These are phyloP conservation scores for Cynoglossus semilaevis DNA, from an alignment of 2,113 vertebrate genomes.

Conservation along the genomic window DNA sequence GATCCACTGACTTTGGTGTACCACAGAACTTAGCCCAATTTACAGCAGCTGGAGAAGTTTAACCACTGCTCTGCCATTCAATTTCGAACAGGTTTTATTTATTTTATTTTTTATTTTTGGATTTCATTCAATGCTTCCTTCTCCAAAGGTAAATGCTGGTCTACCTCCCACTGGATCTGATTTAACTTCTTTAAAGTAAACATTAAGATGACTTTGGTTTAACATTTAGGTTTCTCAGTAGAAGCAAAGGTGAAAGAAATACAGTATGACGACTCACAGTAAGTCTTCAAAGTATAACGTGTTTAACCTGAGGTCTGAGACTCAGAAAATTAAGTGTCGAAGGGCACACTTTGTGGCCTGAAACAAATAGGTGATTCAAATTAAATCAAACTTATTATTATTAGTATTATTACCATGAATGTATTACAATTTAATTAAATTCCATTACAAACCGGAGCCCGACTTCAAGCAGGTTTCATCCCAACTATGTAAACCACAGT, in stretches of 20 bases:
- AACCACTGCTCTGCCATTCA: neutral
- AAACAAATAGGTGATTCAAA: conserved; percentile 28
- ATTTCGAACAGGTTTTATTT: neutral
- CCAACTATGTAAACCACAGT: neutral
- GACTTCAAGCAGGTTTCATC: conserved; percentile 14
- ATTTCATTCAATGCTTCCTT: neutral
- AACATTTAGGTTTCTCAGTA: conserved; percentile 5
- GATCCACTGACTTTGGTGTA: neutral
- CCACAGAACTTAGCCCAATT: conserved; percentile 5
- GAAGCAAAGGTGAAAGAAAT: conserved; percentile 11
- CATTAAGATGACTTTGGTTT: conserved; percentile 52
- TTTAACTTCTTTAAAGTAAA: neutral
- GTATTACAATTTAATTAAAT: conserved; percentile 7
- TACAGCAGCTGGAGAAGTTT: conserved; percentile 22
- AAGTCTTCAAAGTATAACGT: conserved; percentile 2
- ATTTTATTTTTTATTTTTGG: conserved; percentile 1
- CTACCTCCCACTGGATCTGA: conserved; percentile 6
- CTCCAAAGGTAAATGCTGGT: conserved; percentile 13
- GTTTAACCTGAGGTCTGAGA: conserved; percentile 40
- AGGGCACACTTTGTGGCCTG: conserved; percentile 9
- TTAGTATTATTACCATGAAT: neutral
- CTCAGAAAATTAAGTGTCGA: conserved; percentile 22
- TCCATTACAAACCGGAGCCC: neutral
- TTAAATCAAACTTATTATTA: neutral
- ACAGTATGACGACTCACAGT: neutral